Percentiles rank a stretch among this genome's conserved stretches.
phyloP scores from a whole-genome alignment of 30 jellyfish, hydroid and myxozoan species.

The Chrysaora quinquecirrha region DNA sequence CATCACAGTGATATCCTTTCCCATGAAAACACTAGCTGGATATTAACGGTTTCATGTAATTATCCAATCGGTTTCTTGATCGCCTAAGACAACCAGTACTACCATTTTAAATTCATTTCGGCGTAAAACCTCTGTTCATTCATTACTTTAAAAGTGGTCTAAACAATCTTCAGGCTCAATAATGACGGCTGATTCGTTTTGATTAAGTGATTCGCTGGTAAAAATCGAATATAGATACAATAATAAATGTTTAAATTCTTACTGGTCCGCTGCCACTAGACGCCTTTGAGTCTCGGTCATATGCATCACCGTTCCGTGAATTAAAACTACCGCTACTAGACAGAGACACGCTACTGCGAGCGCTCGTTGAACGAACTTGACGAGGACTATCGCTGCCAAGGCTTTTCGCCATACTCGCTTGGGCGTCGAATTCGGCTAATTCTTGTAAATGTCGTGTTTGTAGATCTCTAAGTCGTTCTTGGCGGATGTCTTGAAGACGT shows the following conservation, averaged over 20 bases:
- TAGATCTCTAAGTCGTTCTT: conserved; percentile 92
- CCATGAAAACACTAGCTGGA: no score
- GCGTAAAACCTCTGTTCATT: no score
- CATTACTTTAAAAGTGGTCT: no score
- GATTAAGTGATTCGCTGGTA: no score
- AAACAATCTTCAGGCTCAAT: no score
- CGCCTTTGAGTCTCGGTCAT: conserved; percentile 14
- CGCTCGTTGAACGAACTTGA: conserved; percentile 51
- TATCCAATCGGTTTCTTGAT: no score
- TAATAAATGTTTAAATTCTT: not conserved
- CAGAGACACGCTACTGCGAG: conserved; percentile 72
- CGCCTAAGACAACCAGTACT: no score
- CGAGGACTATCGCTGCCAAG: conserved; percentile 61
- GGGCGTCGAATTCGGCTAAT: conserved; percentile 95
- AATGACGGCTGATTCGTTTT: no score
- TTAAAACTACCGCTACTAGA: conserved; percentile 68
- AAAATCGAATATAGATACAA: no score
- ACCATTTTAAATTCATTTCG: no score
- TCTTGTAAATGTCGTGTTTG: conserved; percentile 88
- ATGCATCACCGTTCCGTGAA: conserved; percentile 69
- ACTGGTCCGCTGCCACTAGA: conserved; percentile 6
- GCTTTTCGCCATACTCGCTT: conserved; percentile 55
- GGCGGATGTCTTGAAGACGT: conserved; percentile 97
- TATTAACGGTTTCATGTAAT: no score
- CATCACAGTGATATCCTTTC: no score